These are phyloP conservation scores for Cnemophilus loriae DNA, from an alignment of 2,113 vertebrate species.

Conservation along the genomic window DNA sequence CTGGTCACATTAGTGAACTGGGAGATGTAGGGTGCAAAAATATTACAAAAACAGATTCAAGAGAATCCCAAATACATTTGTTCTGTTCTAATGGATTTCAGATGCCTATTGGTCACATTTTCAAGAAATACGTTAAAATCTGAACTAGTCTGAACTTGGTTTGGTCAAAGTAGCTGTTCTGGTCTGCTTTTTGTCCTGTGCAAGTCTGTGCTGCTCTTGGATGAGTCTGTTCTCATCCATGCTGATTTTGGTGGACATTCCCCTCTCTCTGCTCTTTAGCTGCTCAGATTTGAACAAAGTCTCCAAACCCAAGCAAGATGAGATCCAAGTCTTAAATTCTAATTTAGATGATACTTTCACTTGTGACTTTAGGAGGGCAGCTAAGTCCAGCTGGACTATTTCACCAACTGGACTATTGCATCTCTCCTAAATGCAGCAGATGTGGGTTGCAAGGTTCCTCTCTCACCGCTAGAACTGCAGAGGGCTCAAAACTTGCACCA, in stretches of 20 bases:
- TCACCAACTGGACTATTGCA: neutral
- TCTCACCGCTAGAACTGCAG: neutral
- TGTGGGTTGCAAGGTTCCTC: neutral
- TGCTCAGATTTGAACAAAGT: neutral
- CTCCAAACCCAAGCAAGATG: neutral
- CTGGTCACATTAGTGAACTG: neutral
- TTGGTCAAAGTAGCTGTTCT: neutral
- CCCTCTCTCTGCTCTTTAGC: neutral
- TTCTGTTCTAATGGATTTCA: neutral
- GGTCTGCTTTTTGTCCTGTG: neutral
- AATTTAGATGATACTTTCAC: neutral
- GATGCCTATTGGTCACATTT: neutral
- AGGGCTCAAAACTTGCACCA: neutral
- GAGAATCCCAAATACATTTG: neutral
- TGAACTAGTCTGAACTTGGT: neutral
- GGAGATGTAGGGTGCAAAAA: neutral
- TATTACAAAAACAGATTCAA: neutral
- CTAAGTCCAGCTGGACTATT: neutral
- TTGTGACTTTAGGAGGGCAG: neutral
- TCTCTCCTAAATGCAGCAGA: neutral
- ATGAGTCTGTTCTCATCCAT: neutral
- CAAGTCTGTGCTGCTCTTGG: neutral
- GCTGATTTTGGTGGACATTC: neutral
- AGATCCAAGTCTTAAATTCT: neutral
- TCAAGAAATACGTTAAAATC: neutral